These are phyloP conservation scores for Eremobia ochroleuca DNA, from an alignment of 2,888 invertebrate species.

Conservation along the genomic window DNA sequence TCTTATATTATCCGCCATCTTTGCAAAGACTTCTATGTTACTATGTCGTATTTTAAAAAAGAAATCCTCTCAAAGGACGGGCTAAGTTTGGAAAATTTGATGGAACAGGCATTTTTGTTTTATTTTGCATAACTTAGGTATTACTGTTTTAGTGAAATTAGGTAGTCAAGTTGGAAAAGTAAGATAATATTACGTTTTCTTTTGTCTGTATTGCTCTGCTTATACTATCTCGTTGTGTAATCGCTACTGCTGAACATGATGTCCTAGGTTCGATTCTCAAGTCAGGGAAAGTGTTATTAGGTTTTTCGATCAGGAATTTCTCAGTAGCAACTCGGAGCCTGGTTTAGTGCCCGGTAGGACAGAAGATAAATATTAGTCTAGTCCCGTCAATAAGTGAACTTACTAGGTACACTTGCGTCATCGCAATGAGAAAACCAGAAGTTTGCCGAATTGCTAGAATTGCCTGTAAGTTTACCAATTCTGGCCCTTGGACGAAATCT, in stretches of 20 bases:
- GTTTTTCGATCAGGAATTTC: neutral
- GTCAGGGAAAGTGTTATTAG: neutral
- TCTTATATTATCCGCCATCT: conserved; percentile 47
- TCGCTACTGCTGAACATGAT: neutral
- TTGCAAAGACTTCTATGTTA: conserved; percentile 30
- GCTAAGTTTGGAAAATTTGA: conserved; percentile 47
- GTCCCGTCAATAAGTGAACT: too few species aligned
- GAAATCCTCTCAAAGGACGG: conserved; percentile 35
- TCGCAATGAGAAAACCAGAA: neutral
- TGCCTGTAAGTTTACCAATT: neutral
- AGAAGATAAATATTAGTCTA: too few species aligned
- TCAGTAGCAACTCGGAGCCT: neutral
- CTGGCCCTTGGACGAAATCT: neutral
- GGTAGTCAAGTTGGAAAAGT: neutral
- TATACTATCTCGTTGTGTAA: neutral
- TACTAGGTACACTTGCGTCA: too few species aligned
- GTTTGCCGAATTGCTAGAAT: neutral
- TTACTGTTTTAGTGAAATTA: conserved; percentile 16
- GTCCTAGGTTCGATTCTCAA: too few species aligned
- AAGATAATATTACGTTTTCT: neutral
- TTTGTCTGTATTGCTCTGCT: neutral
- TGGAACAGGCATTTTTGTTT: conserved; percentile 35
- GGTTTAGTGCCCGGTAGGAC: neutral
- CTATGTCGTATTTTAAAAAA: conserved; percentile 47
- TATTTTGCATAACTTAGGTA: conserved; percentile 46